These are phyloP conservation scores for Leptosomus discolor DNA, from an alignment of 2,113 vertebrate species.

Conservation along the genomic window DNA sequence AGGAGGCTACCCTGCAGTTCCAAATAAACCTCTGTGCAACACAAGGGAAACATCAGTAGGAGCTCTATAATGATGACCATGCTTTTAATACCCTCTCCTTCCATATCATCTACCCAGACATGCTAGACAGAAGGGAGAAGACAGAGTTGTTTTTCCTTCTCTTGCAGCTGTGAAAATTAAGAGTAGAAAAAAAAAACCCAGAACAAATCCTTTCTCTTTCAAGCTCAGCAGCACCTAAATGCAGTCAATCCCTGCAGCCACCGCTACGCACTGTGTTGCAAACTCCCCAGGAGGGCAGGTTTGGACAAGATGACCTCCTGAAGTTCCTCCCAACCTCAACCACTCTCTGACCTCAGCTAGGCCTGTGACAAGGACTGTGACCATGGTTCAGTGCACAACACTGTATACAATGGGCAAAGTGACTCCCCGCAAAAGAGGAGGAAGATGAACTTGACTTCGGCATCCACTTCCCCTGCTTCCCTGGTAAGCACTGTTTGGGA, in stretches of 20 bases:
- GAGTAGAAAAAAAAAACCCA: too few species aligned
- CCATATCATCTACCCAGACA: neutral
- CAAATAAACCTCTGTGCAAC: neutral
- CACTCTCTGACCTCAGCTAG: neutral
- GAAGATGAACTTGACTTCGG: neutral
- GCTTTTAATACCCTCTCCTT: neutral
- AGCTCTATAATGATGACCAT: neutral
- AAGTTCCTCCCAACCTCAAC: neutral
- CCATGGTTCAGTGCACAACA: fast-evolving
- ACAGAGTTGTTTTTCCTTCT: neutral
- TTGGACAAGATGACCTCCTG: neutral
- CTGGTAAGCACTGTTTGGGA: neutral
- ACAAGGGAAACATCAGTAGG: neutral
- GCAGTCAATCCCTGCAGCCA: neutral
- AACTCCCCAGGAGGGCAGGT: neutral
- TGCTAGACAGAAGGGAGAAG: neutral
- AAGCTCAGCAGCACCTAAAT: neutral
- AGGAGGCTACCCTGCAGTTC: neutral
- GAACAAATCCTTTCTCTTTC: neutral
- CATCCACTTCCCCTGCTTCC: neutral
- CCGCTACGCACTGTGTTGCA: fast-evolving
- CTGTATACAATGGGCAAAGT: fast-evolving
- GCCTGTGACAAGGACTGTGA: neutral
- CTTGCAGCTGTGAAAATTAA: neutral
- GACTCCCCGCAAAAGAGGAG: fast-evolving